These are phyloP conservation scores for Pogonomyrmex barbatus DNA, from an alignment of 1,140 invertebrate species.

Conservation along the genomic window DNA sequence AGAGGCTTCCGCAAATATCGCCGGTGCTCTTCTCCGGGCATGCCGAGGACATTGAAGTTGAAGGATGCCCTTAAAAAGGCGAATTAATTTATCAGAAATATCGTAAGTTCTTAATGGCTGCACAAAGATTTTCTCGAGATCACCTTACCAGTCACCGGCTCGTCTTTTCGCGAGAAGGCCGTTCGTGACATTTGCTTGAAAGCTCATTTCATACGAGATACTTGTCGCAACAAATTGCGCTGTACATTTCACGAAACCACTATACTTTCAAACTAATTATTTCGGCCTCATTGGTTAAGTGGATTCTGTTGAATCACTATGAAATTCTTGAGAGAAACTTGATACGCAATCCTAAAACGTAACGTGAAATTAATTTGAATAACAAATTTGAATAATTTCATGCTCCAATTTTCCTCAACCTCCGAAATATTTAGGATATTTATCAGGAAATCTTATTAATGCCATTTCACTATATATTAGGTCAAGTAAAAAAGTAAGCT, in stretches of 20 bases:
- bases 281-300: slow-evolving; percentile 2
- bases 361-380: not conserved
- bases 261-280: slow-evolving; percentile 1
- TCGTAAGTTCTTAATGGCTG: slow-evolving; percentile 33
- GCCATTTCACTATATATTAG: not conserved
- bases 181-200: not conserved
- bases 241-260: not conserved
- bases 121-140: slow-evolving; percentile 36
- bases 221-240: slow-evolving; percentile 27
- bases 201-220: not conserved
- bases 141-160: not conserved
- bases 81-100: slow-evolving; percentile 49
- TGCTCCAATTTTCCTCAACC: slow-evolving; percentile 6
- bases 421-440: not conserved
- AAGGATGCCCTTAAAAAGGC: slow-evolving; percentile 16
- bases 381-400: slow-evolving; percentile 15
- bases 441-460: not conserved
- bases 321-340: not conserved
- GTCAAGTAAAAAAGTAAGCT: not conserved
- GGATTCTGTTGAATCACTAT: not conserved
- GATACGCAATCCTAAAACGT: not conserved
- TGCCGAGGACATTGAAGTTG: slow-evolving; percentile 1
- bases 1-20: slow-evolving; percentile 29
- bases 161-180: not conserved
- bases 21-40: not conserved